Evolutionary conservation across 2,113 vertebrate genomes (phyloP), one percentile per base, ranked within the genome.

Genomic region (Hiodon alosoides): DNA sequence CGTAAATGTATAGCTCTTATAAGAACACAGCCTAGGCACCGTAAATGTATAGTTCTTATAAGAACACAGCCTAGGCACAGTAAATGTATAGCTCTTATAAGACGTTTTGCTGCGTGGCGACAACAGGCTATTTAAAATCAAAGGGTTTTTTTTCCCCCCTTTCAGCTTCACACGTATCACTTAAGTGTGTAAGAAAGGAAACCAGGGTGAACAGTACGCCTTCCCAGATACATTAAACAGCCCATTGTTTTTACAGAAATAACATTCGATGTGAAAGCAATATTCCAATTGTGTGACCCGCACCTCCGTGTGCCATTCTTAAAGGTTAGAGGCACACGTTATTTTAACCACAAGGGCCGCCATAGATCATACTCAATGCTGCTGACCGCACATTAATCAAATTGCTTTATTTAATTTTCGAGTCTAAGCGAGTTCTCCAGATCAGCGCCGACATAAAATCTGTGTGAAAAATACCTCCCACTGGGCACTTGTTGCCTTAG

Each of bases 361-460:
- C 2, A n/a, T 7, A 50, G 50, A n/a, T 16, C 14, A 11, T 0
- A 13, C n/a, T 47, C 50, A 2, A 52, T 17, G 31, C 8, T 48
- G 55, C 54, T 58, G 54, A 58, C 53, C 52, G n/a, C 69, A 59
- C 53, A 71, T 69, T 54, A 69, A 69, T 69, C 68, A 69, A 17
- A 46, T 71, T 71, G 54, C 46, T 58, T 71, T 71, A 58, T 71
- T 71, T 71, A 59, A 58, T 58, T 59, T 71, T 46, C 7, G 10
- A 71, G 31, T 31, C 31, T 31, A 31, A 31, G 31, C 31, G 31
- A 31, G 31, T 31, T 31, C 31, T 31, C 31, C 14, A 71, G 52
- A 17, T 74, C 52, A 54, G 53, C 53, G 58, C 55, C 17, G 51
- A 74, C 52, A 48, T 73, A n/a, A 73, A 73, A 73, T 16, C 31